Conservation (phyloP, 53 echinoderm and acorn worm species). For the Echinarachnius parma region DNA sequence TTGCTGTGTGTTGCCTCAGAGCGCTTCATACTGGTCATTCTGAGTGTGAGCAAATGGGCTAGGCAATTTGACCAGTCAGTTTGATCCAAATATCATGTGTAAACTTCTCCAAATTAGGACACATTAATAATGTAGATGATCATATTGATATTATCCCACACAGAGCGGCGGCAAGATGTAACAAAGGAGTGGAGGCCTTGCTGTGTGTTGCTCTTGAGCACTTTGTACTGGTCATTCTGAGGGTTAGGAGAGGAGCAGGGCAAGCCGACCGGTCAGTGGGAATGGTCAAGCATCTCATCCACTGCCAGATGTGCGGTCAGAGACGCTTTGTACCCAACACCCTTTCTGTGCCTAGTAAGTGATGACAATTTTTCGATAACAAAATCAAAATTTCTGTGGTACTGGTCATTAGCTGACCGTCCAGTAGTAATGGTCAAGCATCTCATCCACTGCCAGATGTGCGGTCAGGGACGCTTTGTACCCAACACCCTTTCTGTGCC, state of each 20-base stretch:
- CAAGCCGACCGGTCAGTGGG: conserved; percentile 50
- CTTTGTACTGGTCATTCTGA: conserved; percentile 58
- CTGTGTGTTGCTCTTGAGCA: conserved; percentile 52
- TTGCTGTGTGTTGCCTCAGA: too few relatives aligned
- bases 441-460: conserved; percentile 56
- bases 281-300: conserved; percentile 45
- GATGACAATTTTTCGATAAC: too few relatives aligned
- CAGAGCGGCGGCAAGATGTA: conserved; percentile 66
- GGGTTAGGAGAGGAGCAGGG: conserved; percentile 47
- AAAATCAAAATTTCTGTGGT: too few relatives aligned
- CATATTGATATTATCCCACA: too few relatives aligned
- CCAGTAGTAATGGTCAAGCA: conserved; percentile 41
- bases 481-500: conserved; percentile 39
- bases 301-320: conserved; percentile 56
- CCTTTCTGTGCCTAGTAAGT: conserved; percentile 47
- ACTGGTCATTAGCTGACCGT: conserved; percentile 53
- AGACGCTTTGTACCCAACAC: conserved; percentile 42
- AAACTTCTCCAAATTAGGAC: too few relatives aligned
- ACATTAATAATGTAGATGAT: too few relatives aligned
- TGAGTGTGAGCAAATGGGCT: too few relatives aligned
- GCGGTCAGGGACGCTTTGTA: conserved; percentile 47
- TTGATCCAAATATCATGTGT: too few relatives aligned
- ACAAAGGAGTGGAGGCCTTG: conserved; percentile 67
- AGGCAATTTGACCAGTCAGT: too few relatives aligned
- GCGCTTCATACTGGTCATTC: too few relatives aligned